phyloP scores from a whole-genome alignment of 2,113 vertebrate species.

The Excalfactoria chinensis region DNA sequence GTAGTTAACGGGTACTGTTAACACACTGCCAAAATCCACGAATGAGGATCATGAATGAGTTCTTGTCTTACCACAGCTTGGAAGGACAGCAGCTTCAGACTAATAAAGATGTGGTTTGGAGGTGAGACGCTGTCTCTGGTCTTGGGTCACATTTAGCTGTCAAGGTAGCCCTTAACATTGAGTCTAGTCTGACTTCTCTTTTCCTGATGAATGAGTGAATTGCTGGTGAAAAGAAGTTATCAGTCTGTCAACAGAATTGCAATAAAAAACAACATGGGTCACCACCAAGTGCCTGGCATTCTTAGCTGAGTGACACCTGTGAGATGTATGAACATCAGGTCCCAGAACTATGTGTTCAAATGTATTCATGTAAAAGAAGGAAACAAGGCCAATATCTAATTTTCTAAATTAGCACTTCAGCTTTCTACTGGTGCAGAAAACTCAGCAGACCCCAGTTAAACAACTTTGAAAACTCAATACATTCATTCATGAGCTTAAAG shows the following conservation, averaged over 20 bases:
- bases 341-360: background rate
- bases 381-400: background rate
- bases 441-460: background rate
- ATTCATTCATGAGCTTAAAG: background rate
- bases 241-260: background rate
- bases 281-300: background rate
- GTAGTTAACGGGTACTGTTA: background rate
- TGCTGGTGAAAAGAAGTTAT: background rate
- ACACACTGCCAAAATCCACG: background rate
- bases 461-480: background rate
- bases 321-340: background rate
- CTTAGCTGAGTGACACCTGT: background rate
- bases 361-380: background rate
- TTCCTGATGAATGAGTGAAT: background rate
- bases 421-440: background rate
- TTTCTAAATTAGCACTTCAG: background rate
- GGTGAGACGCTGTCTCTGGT: background rate
- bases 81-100: background rate
- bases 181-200: background rate
- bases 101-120: background rate
- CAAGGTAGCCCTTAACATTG: background rate
- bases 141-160: background rate
- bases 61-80: background rate
- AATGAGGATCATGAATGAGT: background rate
- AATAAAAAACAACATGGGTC: background rate